Evolutionary conservation across 2,888 invertebrate genomes (phyloP).

Genomic region (Pteria penguin): DNA sequence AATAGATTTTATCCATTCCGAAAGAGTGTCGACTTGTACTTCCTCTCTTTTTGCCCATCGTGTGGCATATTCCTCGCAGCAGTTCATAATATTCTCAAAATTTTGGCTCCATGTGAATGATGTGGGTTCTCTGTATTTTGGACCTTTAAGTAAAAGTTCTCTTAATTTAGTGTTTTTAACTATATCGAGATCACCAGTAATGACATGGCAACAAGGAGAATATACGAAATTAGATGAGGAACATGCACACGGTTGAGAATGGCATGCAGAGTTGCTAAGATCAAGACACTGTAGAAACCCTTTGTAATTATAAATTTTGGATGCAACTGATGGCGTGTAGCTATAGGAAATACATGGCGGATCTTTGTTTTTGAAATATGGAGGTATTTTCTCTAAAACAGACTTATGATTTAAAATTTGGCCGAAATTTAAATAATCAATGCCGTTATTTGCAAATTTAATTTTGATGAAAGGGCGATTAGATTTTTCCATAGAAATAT

Average conservation of each 20-base stretch:
- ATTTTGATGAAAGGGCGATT: not conserved
- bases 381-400: not conserved
- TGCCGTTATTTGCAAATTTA: too few species aligned
- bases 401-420: not conserved
- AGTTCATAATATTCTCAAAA: not conserved
- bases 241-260: not conserved
- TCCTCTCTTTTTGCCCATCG: not conserved
- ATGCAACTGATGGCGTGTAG: not conserved
- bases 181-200: not conserved
- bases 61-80: not conserved
- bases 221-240: not conserved
- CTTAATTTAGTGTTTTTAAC: not conserved
- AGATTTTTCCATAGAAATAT: not conserved
- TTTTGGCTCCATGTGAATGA: not conserved
- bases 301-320: not conserved
- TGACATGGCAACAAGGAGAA: too few species aligned
- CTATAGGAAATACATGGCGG: not conserved
- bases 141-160: not conserved
- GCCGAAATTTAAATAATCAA: too few species aligned
- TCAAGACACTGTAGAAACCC: not conserved
- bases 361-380: not conserved
- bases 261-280: not conserved
- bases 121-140: not conserved
- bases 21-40: not conserved
- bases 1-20: not conserved